A percentile compares a stretch with the other conserved stretches of the same genome.
Evolutionary conservation across 2,113 vertebrate species (phyloP).

Genomic region (Muntiacus muntjak): DNA sequence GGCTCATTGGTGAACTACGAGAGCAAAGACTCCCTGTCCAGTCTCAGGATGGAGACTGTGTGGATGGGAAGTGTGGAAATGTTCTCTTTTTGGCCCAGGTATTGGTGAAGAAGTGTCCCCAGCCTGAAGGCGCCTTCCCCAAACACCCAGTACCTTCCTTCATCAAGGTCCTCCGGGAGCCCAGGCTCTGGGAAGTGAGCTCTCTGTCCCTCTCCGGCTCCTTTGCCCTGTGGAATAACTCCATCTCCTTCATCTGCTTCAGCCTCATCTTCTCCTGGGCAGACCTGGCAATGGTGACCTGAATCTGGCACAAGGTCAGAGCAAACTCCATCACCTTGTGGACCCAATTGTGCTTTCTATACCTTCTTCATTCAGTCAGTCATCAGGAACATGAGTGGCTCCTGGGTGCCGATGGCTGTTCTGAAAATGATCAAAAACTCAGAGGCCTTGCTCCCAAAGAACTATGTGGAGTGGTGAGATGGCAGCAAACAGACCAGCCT

Average conservation of each 20-base stretch:
- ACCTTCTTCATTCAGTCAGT: background rate
- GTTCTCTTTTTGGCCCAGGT: background rate
- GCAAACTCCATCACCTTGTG: background rate
- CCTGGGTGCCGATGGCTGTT: background rate
- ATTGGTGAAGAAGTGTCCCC: background rate
- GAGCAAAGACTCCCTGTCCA: background rate
- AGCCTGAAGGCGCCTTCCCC: background rate
- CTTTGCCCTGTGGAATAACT: constrained; percentile 2
- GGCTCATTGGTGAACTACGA: background rate
- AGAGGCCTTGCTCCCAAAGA: background rate
- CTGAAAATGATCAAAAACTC: background rate
- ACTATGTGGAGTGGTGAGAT: fast-evolving
- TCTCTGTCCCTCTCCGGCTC: constrained; percentile 33
- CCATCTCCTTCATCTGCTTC: constrained; percentile 60
- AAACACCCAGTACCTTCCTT: constrained; percentile 56
- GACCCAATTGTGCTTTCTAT: background rate
- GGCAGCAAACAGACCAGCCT: background rate
- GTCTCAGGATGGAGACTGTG: background rate
- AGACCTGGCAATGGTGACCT: constrained; percentile 70
- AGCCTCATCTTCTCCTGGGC: constrained; percentile 76
- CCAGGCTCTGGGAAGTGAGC: background rate
- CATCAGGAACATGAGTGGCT: background rate
- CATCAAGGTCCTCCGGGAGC: background rate
- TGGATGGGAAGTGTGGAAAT: fast-evolving
- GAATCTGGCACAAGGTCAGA: constrained; percentile 57